Evolutionary conservation across 2,113 vertebrate species (phyloP).

Genomic region (Pampusana beccarii): DNA sequence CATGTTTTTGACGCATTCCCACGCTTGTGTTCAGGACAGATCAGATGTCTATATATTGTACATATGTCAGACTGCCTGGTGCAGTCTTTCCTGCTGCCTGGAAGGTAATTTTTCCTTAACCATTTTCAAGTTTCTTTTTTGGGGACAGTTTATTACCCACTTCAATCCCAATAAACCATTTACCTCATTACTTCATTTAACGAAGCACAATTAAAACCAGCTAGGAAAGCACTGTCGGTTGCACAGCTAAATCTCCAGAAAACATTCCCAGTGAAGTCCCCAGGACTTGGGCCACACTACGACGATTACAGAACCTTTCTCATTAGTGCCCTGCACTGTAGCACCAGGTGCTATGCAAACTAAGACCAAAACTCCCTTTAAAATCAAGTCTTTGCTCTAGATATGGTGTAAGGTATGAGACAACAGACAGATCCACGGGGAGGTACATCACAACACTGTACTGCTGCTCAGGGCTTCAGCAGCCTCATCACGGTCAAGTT

Average conservation of each 20-base stretch:
- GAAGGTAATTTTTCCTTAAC: neutral
- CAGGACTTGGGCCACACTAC: fast-evolving
- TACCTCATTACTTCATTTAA: neutral
- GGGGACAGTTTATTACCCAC: neutral
- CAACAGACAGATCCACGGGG: neutral
- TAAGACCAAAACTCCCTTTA: neutral
- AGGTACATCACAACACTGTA: neutral
- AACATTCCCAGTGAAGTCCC: neutral
- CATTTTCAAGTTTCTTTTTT: neutral
- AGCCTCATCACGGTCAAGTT: neutral
- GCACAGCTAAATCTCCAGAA: neutral
- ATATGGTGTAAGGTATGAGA: neutral
- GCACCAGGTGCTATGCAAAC: neutral
- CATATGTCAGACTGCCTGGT: neutral
- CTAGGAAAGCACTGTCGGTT: neutral
- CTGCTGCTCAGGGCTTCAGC: neutral
- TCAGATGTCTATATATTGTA: neutral
- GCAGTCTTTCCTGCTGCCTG: no score
- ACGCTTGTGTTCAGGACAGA: neutral
- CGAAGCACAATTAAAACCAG: neutral
- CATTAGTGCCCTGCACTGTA: neutral
- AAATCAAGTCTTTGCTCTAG: neutral
- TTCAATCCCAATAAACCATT: neutral
- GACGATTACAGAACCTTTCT: neutral
- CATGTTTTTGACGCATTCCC: neutral